Evolutionary conservation across 2,888 invertebrate genomes (phyloP).

Genomic region (Erebia ligea): DNA sequence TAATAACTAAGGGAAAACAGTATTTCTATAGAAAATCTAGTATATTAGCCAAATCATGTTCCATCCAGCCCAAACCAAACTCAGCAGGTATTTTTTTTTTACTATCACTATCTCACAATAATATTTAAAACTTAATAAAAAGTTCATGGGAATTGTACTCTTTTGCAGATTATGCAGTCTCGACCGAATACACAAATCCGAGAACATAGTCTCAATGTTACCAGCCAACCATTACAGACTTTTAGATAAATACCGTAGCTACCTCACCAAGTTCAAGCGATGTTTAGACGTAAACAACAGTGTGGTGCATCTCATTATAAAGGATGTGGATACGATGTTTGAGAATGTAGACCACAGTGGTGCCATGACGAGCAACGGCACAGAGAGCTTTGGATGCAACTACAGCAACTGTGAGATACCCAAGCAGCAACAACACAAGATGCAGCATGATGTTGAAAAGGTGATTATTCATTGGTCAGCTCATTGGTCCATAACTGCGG

Average conservation of each 20-base stretch:
- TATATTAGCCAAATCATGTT: too few relatives aligned
- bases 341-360: slow-evolving; percentile 86
- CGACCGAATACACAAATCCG: slow-evolving; percentile 89
- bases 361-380: slow-evolving; percentile 59
- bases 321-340: slow-evolving; percentile 92
- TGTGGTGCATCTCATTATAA: slow-evolving; percentile 87
- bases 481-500: too few relatives aligned
- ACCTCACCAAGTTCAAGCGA: slow-evolving; percentile 88
- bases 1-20: too few relatives aligned
- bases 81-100: too few relatives aligned
- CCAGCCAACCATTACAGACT: slow-evolving; percentile 90
- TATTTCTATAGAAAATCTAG: too few relatives aligned
- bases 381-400: slow-evolving; percentile 68
- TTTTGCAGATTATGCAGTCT: slow-evolving; percentile 87
- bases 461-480: slow-evolving; percentile 47
- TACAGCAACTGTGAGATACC: slow-evolving; percentile 71
- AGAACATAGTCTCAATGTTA: slow-evolving; percentile 88
- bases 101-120: too few relatives aligned
- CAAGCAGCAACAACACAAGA: slow-evolving; percentile 71
- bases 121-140: too few relatives aligned
- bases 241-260: slow-evolving; percentile 88
- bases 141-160: neutral
- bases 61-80: too few relatives aligned
- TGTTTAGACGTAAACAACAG: slow-evolving; percentile 90
- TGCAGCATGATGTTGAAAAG: slow-evolving; percentile 80